These are phyloP conservation scores for Drosophila mojavensis DNA, from an alignment of 1,140 invertebrate genomes.

Conservation along the genomic window DNA sequence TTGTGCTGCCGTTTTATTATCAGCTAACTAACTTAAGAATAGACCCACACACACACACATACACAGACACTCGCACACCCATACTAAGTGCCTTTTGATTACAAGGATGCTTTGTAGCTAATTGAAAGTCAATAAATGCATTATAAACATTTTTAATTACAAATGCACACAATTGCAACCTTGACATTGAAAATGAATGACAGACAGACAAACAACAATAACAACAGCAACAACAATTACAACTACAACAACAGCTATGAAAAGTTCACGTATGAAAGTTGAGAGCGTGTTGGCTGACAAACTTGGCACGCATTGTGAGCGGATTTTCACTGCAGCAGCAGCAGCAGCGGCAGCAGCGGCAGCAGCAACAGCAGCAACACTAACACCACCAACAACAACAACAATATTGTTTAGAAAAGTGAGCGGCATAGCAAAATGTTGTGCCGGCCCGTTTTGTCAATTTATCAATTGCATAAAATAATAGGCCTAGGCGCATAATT, in stretches of 20 bases:
- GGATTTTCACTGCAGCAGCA: constrained; percentile 64
- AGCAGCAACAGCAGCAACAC: background rate
- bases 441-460: constrained; percentile 56
- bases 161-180: constrained; percentile 54
- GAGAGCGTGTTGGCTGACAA: constrained; percentile 37
- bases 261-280: constrained; percentile 78
- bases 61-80: too few species aligned
- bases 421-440: constrained; percentile 46
- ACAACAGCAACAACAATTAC: constrained; percentile 5
- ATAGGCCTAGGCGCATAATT: constrained; percentile 81
- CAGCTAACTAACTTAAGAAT: constrained; percentile 64
- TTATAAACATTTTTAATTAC: constrained; percentile 50
- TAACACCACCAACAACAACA: constrained; percentile 26
- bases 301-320: constrained; percentile 72
- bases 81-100: constrained; percentile 5
- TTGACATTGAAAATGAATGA: constrained; percentile 81
- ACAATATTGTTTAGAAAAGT: constrained; percentile 57
- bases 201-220: constrained; percentile 61
- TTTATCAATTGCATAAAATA: constrained; percentile 82
- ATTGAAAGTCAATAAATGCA: constrained; percentile 79
- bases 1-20: constrained; percentile 19
- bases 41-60: constrained; percentile 19
- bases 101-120: constrained; percentile 70
- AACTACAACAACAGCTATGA: constrained; percentile 41
- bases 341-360: background rate